Conservation (phyloP, 1,140 invertebrate genomes). For the Caenorhabditis remanei region DNA sequence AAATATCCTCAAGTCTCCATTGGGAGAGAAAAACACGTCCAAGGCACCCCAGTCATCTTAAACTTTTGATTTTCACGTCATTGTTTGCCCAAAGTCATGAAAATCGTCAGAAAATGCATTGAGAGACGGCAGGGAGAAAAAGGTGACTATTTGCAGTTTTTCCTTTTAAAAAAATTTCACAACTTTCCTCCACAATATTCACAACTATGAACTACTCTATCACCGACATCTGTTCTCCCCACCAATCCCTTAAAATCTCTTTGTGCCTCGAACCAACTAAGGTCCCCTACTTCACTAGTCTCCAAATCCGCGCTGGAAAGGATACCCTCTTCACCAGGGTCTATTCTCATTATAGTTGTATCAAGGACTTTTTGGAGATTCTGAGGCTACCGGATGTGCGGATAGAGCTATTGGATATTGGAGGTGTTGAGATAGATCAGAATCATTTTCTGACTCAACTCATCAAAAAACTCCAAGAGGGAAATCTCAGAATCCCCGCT, state of each 20-base stretch:
- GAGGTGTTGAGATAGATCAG: neutral
- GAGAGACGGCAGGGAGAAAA: too few species aligned
- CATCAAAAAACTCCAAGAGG: neutral
- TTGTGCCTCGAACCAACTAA: neutral
- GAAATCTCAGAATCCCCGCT: neutral
- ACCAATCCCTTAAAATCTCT: neutral
- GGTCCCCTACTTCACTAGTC: neutral
- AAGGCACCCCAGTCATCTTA: too few species aligned
- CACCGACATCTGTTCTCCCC: neutral
- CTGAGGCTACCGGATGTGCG: neutral
- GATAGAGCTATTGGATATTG: neutral
- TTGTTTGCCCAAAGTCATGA: too few species aligned
- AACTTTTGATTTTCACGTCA: too few species aligned
- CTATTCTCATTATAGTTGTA: neutral
- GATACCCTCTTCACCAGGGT: neutral
- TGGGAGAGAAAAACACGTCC: too few species aligned
- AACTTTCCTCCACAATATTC: too few species aligned
- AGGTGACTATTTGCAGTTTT: too few species aligned
- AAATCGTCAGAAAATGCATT: too few species aligned
- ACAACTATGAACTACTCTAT: neutral
- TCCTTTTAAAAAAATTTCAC: too few species aligned
- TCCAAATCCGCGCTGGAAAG: neutral
- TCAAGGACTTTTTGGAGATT: neutral
- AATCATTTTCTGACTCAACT: neutral
- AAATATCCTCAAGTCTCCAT: too few species aligned